Base-by-base conservation (phyloP, 2,113 vertebrate genomes). In the Erinaceus europaeus region DNA sequence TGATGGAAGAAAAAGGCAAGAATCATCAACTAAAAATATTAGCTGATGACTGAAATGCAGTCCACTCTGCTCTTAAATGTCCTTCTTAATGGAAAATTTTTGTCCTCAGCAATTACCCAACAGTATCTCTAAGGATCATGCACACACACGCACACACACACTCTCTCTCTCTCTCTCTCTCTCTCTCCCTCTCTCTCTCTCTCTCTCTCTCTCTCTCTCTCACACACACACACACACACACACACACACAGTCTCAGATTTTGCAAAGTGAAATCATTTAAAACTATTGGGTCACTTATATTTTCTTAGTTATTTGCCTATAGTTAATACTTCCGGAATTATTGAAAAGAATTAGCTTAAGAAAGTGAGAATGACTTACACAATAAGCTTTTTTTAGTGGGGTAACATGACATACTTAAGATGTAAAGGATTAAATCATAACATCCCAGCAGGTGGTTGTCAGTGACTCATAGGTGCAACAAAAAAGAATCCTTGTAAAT, bases 21-120 rank as follows among this genome's bases (percentile, higher is more conserved):
- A 86, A 72, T 86, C 90, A 91, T 94, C 92, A 95, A 77, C 82
- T 82, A 80, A 94, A 95, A 92, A 85, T n/a, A n/a, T 92, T 88
- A 88, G 75, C 91, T 73, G 67, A 90, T 53, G 59, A 67, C 44
- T 78, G 71, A 87, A 87, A 88, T 67, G 72, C 50, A 62, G 68
- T 46, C 32, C 42, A 64, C 44, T 82, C 18, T 55, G 53, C 83
- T 92, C 79, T 75, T 52, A 92, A 83, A 82, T 52, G 50, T n/a
- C 57, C 55, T 83, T 81, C 83, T 88, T 34, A 84, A 86, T 77
- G 42, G 38, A 88, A 59, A 40, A 44, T 86, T 80, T 90, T 93
- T 88, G 76, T 91, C 64, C 29, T 17, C 13, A 62, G 69, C 25
- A 85, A 67, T 42, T 40, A 34, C 62, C 34, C 68, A 64, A 84